Evolutionary conservation across 2,888 invertebrate species (phyloP).

Genomic region (Drosophila tripunctata): DNA sequence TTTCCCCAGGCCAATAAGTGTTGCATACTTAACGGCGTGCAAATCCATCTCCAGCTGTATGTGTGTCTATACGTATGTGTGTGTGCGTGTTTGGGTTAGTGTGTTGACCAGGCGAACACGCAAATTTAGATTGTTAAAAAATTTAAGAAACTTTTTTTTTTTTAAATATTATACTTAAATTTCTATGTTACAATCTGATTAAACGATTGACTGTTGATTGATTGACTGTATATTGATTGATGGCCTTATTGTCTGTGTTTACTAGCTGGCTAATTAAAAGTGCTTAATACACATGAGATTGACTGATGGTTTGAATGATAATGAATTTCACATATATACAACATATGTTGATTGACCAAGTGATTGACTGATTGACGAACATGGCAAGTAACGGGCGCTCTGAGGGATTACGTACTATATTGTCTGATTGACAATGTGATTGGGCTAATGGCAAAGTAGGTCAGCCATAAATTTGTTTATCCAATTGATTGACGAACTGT

Average conservation of each 20-base stretch:
- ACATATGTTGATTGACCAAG: not conserved
- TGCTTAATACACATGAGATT: not conserved
- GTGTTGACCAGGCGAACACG: too few species aligned
- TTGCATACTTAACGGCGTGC: constrained; percentile 30
- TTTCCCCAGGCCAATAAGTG: constrained; percentile 5
- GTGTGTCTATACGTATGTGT: not conserved
- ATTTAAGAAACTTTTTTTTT: not conserved
- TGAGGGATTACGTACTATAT: too few species aligned
- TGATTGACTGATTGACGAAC: not conserved
- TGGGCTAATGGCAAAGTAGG: not conserved
- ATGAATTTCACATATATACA: too few species aligned
- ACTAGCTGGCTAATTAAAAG: too few species aligned
- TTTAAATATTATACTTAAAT: too few species aligned
- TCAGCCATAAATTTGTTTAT: too few species aligned
- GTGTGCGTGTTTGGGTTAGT: not conserved
- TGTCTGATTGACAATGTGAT: not conserved
- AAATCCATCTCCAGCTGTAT: not conserved
- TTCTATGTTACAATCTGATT: too few species aligned
- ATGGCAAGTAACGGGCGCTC: not conserved
- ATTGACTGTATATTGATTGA: too few species aligned
- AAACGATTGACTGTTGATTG: too few species aligned
- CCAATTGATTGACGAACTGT: too few species aligned
- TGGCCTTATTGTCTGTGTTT: too few species aligned
- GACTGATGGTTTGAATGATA: too few species aligned
- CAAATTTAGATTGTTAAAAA: not conserved